Percentiles rank a stretch among this genome's conserved stretches.
Conservation (phyloP, 2,113 vertebrate species). For the Cinclus cinclus region DNA sequence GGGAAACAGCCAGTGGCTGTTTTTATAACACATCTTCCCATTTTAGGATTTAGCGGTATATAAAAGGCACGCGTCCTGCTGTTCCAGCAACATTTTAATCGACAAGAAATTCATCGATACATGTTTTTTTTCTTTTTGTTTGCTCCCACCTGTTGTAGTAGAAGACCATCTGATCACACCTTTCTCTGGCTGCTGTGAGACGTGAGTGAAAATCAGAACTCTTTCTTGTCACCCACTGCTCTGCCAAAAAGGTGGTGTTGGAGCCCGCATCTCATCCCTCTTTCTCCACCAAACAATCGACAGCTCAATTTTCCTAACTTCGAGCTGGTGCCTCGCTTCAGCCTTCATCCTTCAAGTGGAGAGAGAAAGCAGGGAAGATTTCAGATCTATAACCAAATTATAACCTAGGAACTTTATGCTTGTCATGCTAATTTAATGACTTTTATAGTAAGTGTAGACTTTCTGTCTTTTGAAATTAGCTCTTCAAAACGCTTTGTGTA, state of each 20-base stretch:
- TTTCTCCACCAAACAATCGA: not conserved
- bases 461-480: slow-evolving; percentile 73
- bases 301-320: not conserved
- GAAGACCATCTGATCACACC: not conserved
- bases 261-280: not conserved
- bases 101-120: not conserved
- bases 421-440: slow-evolving; percentile 73
- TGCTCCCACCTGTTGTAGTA: slow-evolving; percentile 47
- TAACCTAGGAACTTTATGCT: slow-evolving; percentile 65
- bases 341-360: slow-evolving; percentile 32
- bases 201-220: not conserved
- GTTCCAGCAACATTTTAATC: not conserved
- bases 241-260: not conserved
- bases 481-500: slow-evolving; percentile 72
- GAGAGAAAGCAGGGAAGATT: slow-evolving; percentile 52
- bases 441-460: slow-evolving; percentile 72
- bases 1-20: not conserved
- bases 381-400: slow-evolving; percentile 70
- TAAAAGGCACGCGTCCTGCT: not conserved
- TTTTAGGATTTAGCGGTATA: not conserved
- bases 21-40: not conserved
- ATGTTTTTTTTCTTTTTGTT: not conserved
- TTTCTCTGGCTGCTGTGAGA: not conserved
- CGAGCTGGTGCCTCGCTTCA: not conserved
- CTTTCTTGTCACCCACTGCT: not conserved